These are phyloP conservation scores for Crotalus tigris DNA, from an alignment of 2,113 vertebrate genomes.

Conservation along the genomic window DNA sequence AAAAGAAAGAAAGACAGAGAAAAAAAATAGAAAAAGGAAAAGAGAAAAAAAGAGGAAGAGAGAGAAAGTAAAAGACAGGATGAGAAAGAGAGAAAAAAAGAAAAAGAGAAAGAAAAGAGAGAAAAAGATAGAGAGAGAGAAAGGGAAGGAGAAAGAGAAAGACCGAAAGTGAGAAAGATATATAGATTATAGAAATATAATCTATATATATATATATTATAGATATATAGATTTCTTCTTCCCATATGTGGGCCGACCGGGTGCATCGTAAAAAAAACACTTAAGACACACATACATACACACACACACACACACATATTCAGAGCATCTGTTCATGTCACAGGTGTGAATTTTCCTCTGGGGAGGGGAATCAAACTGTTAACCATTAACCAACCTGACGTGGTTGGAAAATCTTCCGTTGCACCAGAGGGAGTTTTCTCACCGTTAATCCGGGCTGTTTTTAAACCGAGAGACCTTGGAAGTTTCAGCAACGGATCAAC, in stretches of 20 bases:
- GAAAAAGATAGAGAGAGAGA: no score
- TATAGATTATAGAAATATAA: no score
- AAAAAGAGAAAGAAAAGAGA: no score
- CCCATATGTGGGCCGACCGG: no score
- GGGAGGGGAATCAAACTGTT: background rate
- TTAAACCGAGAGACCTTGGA: background rate
- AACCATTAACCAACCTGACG: background rate
- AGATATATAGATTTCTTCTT: no score
- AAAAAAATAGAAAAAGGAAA: no score
- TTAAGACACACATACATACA: no score
- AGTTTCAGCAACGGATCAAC: background rate
- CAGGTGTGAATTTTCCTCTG: background rate
- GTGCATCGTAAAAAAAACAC: no score
- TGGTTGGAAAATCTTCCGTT: background rate
- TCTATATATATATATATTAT: no score
- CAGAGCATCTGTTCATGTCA: background rate
- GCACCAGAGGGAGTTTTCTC: background rate
- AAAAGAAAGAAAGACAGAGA: background rate
- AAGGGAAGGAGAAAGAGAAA: background rate
- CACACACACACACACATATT: background rate
- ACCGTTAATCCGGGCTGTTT: background rate
- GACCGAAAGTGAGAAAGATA: background rate
- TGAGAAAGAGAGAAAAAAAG: no score
- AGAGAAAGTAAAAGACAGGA: no score
- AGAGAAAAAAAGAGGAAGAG: no score